Conservation (phyloP, 2,888 invertebrate species). For the Abrostola triplasia region DNA sequence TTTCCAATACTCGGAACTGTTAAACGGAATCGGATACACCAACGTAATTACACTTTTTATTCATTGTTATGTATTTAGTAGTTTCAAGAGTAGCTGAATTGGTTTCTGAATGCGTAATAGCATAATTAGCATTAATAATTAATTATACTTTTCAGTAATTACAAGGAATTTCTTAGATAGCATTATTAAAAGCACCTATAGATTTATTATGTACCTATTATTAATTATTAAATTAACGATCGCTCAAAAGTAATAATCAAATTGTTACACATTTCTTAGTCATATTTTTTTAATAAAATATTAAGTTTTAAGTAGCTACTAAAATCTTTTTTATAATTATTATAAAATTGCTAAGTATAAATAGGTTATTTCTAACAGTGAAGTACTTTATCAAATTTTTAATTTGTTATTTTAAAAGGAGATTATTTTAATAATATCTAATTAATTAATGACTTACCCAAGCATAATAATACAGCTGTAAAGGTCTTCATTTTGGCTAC, state of each 20-base stretch:
- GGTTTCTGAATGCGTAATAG: not conserved
- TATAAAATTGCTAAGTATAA: no score
- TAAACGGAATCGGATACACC: constrained; percentile 27
- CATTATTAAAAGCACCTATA: no score
- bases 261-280: no score
- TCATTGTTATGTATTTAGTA: constrained; percentile 19
- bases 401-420: no score
- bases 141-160: not conserved
- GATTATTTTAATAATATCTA: constrained; percentile 1
- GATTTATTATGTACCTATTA: no score
- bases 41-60: constrained; percentile 11
- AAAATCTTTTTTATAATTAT: no score
- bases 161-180: no score
- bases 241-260: no score
- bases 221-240: no score
- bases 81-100: not conserved
- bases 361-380: no score
- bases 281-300: no score
- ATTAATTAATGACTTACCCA: constrained; percentile 71
- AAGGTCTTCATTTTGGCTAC: constrained; percentile 77
- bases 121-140: not conserved
- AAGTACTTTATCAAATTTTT: not conserved
- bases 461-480: constrained; percentile 74
- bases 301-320: no score
- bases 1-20: constrained; percentile 12